Conservation (phyloP, 2,888 invertebrate species). For the Drosophila ochracea region DNA sequence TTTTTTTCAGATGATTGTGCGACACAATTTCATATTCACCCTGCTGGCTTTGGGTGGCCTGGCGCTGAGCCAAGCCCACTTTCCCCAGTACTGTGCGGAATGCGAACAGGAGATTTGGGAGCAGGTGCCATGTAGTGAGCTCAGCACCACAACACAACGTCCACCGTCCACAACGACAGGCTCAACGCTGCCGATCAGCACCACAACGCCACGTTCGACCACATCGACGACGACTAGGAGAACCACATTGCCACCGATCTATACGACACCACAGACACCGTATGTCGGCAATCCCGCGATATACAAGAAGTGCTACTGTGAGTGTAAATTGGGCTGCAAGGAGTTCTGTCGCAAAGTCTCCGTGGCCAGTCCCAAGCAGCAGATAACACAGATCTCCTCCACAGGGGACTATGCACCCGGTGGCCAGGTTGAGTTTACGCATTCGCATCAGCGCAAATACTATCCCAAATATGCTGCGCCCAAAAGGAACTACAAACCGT, state of each 20-base stretch:
- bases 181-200: conserved; percentile 1
- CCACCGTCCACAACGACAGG: conserved; percentile 10
- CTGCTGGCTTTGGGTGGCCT: conserved; percentile 36
- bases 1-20: conserved; percentile 62
- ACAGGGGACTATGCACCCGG: conserved; percentile 60
- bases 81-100: conserved; percentile 71
- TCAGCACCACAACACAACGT: conserved; percentile 48
- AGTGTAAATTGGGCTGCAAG: conserved; percentile 80
- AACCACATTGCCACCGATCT: background rate
- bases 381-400: conserved; percentile 72
- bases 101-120: conserved; percentile 83
- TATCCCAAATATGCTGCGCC: conserved; percentile 53
- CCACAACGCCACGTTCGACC: conserved; percentile 18
- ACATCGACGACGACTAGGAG: background rate
- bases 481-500: conserved; percentile 48
- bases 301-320: conserved; percentile 79
- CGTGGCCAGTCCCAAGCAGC: conserved; percentile 56
- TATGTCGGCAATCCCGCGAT: conserved; percentile 20
- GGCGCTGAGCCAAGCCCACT: conserved; percentile 37
- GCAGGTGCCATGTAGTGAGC: conserved; percentile 76
- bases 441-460: conserved; percentile 70
- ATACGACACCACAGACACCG: conserved; percentile 1
- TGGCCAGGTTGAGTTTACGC: conserved; percentile 72
- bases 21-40: conserved; percentile 40
- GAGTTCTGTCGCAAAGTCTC: conserved; percentile 80